These are phyloP conservation scores for Pyrochroa serraticornis DNA, from an alignment of 2,888 invertebrate species.

Conservation along the genomic window DNA sequence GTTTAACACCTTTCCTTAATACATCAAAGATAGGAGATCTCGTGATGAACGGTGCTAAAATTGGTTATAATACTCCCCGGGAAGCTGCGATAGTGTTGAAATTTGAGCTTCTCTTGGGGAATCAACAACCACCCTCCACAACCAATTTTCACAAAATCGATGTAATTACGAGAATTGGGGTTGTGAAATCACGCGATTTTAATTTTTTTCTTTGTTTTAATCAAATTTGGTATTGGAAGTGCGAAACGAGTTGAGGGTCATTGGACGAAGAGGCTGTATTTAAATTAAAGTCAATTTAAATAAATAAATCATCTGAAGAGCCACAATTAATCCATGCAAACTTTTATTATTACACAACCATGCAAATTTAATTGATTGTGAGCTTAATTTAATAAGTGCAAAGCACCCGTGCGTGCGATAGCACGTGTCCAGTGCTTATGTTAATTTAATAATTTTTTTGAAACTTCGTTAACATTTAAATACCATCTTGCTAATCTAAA, in stretches of 20 bases:
- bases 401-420: constrained; percentile 17
- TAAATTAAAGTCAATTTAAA: constrained; percentile 25
- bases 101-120: neutral
- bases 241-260: constrained; percentile 19
- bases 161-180: neutral
- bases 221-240: constrained; percentile 8
- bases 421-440: constrained; percentile 6
- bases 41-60: constrained; percentile 26
- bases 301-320: constrained; percentile 22
- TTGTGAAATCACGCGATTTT: constrained; percentile 4
- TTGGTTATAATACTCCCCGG: neutral
- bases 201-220: neutral
- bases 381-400: constrained; percentile 23
- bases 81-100: constrained; percentile 1
- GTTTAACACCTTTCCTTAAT: constrained; percentile 33
- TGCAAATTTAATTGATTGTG: constrained; percentile 27
- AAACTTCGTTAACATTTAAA: neutral
- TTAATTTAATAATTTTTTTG: constrained; percentile 4
- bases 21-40: constrained; percentile 39
- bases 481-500: neutral
- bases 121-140: constrained; percentile 5
- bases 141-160: constrained; percentile 6
- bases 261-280: constrained; percentile 20
- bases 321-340: constrained; percentile 24
- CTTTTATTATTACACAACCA: constrained; percentile 18